phyloP scores from a whole-genome alignment of 53 echinoderm and acorn worm species.

The Apostichopus leukothele region DNA sequence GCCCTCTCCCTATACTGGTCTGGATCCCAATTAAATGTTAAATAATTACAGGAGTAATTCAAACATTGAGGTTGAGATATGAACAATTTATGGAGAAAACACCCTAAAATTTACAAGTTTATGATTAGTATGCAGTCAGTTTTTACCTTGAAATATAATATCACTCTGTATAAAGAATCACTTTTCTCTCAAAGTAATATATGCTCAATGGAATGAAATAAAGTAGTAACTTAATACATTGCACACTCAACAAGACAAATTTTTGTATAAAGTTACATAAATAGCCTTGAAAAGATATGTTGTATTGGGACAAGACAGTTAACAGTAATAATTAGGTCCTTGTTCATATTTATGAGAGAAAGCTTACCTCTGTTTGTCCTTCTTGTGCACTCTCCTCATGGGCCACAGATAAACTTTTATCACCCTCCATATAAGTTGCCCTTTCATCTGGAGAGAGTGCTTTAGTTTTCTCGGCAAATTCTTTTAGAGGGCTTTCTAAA shows the following conservation, averaged over 20 bases:
- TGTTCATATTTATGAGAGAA: neutral
- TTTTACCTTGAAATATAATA: no score
- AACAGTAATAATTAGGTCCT: neutral
- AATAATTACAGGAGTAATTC: no score
- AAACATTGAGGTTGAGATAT: no score
- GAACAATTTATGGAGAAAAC: neutral
- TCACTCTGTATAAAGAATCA: no score
- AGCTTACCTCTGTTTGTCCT: constrained; percentile 89
- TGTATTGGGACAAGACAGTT: neutral
- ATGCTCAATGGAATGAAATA: no score
- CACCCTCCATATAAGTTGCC: constrained; percentile 64
- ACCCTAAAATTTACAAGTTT: no score
- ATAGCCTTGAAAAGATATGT: neutral
- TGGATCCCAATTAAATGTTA: no score
- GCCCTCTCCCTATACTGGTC: no score
- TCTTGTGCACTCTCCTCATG: constrained; percentile 91
- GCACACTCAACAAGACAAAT: neutral
- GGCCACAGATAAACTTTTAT: constrained; percentile 61
- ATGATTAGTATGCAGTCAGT: no score
- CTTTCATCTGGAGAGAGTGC: constrained; percentile 70
- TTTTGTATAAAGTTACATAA: neutral
- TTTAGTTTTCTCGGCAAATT: constrained; percentile 72
- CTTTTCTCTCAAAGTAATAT: no score
- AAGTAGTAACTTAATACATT: neutral
- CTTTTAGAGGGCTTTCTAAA: constrained; percentile 60